Evolutionary conservation across 2,888 invertebrate genomes (phyloP), one percentile per base, ranked within the genome.

Genomic region (Limnephilus auricula): DNA sequence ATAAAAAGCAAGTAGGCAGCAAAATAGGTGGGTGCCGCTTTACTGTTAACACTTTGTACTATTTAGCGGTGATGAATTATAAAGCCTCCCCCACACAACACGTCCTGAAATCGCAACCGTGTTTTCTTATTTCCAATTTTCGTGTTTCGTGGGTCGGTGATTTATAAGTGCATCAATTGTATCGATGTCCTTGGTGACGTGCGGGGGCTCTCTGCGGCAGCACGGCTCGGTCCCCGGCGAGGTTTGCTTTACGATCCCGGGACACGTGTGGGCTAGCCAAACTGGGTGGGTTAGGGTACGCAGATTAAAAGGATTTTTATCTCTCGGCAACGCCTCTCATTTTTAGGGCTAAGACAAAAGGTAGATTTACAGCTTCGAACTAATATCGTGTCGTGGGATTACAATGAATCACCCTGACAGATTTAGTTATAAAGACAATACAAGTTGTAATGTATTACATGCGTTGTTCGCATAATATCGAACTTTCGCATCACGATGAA

Each of bases 61-160:
- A 88, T 88, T 88, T 34, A 88, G 87, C 87, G 78, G 87, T 80
- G 89, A 89, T 89, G 80, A 89, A 89, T 89, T 89, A 89, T 89
- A 89, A 89, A 89, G 87, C 45, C 80, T 45, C 89, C 80, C 89
- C 89, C 89, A 79, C 89, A 89, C 89, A 25, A 80, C 80, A 85
- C 87, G 90, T 88, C 87, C 79, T 79, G 90, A 90, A 90, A 92
- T 88, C 90, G 90, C 92, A 91, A 91, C 91, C 89, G 91, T 50
- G 90, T 91, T 78, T 90, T 91, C 87, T 91, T 82, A 91, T 90
- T 91, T 79, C 78, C 37, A 80, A 86, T 89, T 90, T 50, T 65
- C 80, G 50, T 86, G 89, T 85, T 32, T 79, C 78, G 91, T 91
- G 90, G 90, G 90, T n/a, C 45, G 90, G 18, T 78, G 82, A 91